phyloP scores from a whole-genome alignment of 2,113 vertebrate species.

The Mus spicilegus region DNA sequence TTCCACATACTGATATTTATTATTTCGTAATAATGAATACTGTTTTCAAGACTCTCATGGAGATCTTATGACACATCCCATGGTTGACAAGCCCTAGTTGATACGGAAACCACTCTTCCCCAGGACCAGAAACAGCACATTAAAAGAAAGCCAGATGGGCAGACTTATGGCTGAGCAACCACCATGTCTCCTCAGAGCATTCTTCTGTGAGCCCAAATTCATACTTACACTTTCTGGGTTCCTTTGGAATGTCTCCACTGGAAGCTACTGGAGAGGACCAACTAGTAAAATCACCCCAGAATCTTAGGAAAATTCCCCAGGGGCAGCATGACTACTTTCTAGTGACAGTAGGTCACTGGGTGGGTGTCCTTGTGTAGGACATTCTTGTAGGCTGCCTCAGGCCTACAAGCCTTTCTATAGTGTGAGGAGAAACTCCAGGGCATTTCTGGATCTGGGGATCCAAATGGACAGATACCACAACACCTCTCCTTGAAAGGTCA shows the following conservation, averaged over 20 bases:
- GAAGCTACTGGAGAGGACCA: constrained; percentile 16
- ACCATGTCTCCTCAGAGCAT: background rate
- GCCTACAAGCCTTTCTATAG: background rate
- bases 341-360: background rate
- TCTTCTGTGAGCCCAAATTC: background rate
- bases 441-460: background rate
- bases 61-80: background rate
- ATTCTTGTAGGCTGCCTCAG: background rate
- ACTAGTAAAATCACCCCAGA: background rate
- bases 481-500: background rate
- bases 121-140: background rate
- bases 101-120: background rate
- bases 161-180: background rate
- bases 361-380: background rate
- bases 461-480: background rate
- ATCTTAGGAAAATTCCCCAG: background rate
- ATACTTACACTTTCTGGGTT: background rate
- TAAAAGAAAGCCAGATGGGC: constrained; percentile 6
- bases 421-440: background rate
- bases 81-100: background rate
- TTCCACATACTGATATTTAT: background rate
- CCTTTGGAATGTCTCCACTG: background rate
- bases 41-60: background rate
- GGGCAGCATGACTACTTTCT: background rate
- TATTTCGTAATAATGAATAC: constrained; percentile 2